Conservation (phyloP, 2,888 invertebrate genomes). For the Drosophila anomalipes region DNA sequence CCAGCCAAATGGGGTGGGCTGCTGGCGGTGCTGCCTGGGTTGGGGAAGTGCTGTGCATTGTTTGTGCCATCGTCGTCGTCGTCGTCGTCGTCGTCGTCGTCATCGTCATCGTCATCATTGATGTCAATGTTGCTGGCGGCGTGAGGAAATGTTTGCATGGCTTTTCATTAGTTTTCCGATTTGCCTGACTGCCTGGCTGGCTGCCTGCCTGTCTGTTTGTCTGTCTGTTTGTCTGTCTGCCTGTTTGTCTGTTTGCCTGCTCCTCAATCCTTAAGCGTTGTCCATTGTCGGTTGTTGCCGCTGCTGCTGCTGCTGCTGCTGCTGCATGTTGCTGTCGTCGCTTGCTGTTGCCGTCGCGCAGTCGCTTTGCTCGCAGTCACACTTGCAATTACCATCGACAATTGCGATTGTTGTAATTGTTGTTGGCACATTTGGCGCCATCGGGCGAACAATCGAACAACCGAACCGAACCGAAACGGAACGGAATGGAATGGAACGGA, state of each 20-base stretch:
- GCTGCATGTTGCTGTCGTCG: constrained; percentile 38
- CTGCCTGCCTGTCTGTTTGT: constrained; percentile 9
- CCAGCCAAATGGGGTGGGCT: not conserved
- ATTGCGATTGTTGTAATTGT: constrained; percentile 79
- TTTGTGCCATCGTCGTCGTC: constrained; percentile 19
- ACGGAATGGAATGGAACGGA: constrained; percentile 11
- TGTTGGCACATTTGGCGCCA: constrained; percentile 78
- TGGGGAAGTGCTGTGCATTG: constrained; percentile 20
- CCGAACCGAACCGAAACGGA: not conserved
- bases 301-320: constrained; percentile 24
- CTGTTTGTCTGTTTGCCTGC: constrained; percentile 29
- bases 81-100: not conserved
- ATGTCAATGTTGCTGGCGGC: constrained; percentile 76
- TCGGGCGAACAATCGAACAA: constrained; percentile 26
- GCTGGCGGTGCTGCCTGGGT: not conserved
- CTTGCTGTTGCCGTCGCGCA: constrained; percentile 47
- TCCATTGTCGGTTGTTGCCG: constrained; percentile 31
- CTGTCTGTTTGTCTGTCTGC: constrained; percentile 10
- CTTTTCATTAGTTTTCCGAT: constrained; percentile 79
- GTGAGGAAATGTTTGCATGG: constrained; percentile 84
- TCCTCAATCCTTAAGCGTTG: constrained; percentile 53
- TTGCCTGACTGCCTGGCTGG: constrained; percentile 44
- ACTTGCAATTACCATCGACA: constrained; percentile 78
- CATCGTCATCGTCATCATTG: constrained; percentile 30
- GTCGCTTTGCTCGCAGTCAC: constrained; percentile 68